These are phyloP conservation scores for Heliconius hewitsoni DNA, from an alignment of 1,140 invertebrate species.

Conservation along the genomic window DNA sequence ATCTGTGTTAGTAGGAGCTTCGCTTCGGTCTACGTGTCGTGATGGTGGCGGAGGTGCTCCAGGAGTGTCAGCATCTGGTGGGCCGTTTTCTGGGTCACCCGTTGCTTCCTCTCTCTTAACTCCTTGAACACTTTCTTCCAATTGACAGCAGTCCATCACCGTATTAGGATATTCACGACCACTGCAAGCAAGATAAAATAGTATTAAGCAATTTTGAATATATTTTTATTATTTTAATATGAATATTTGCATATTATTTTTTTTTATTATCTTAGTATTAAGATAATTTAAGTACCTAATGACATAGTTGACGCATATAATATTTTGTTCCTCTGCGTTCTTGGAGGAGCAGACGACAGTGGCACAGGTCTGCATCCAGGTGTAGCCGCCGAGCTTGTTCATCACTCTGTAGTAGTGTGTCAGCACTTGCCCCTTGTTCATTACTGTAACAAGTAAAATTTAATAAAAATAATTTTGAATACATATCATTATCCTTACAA, in stretches of 20 bases:
- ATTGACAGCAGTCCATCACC: conserved; percentile 95
- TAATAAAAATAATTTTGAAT: too few relatives aligned
- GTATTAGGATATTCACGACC: conserved; percentile 94
- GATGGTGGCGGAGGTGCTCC: conserved; percentile 72
- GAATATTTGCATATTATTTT: too few relatives aligned
- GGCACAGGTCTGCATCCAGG: conserved; percentile 97
- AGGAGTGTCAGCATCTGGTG: conserved; percentile 89
- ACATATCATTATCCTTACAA: too few relatives aligned
- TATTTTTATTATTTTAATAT: background rate
- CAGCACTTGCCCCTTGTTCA: conserved; percentile 97
- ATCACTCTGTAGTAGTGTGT: conserved; percentile 97
- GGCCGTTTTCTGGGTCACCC: conserved; percentile 92
- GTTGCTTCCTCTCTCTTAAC: conserved; percentile 90
- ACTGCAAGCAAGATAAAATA: conserved; percentile 85
- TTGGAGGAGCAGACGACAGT: conserved; percentile 97
- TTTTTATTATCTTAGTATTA: too few relatives aligned
- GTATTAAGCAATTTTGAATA: conserved; percentile 58
- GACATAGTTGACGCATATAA: conserved; percentile 97
- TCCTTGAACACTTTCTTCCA: conserved; percentile 89
- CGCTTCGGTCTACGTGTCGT: conserved; percentile 67
- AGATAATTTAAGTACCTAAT: conserved; percentile 85
- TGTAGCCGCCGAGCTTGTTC: conserved; percentile 97
- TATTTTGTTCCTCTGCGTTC: conserved; percentile 97
- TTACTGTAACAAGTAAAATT: conserved; percentile 83
- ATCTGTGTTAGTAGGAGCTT: conserved; percentile 63